Evolutionary conservation across 2,888 invertebrate species (phyloP).

Genomic region (Syritta pipiens): DNA sequence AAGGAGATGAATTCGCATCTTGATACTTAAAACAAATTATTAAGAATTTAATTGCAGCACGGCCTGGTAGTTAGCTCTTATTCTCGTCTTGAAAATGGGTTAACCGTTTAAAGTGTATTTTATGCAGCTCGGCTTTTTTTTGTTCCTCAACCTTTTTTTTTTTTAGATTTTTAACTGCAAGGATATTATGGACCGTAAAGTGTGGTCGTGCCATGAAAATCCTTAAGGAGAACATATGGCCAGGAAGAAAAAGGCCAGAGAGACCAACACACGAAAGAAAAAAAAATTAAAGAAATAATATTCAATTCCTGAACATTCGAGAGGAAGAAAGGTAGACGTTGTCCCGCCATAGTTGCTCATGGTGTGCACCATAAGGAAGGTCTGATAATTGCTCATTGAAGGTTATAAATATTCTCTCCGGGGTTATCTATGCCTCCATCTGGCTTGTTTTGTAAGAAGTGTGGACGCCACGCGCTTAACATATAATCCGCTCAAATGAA

Average conservation of each 20-base stretch:
- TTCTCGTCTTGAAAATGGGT: slow-evolving; percentile 41
- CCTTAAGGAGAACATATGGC: slow-evolving; percentile 65
- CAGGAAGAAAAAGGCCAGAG: slow-evolving; percentile 48
- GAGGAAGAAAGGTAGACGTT: slow-evolving; percentile 57
- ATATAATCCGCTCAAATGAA: slow-evolving; percentile 21
- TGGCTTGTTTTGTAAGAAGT: slow-evolving; percentile 64
- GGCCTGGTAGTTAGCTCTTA: slow-evolving; percentile 14
- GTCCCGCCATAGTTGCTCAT: slow-evolving; percentile 46
- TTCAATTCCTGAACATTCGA: slow-evolving; percentile 64
- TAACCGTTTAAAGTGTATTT: slow-evolving; percentile 64
- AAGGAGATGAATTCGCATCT: slow-evolving; percentile 30
- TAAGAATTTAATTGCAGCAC: slow-evolving; percentile 53
- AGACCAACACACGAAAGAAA: not conserved
- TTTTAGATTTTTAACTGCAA: no score
- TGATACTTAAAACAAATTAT: slow-evolving; percentile 51
- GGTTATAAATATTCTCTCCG: slow-evolving; percentile 64
- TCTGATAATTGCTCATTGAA: slow-evolving; percentile 68
- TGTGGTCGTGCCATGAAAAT: slow-evolving; percentile 63
- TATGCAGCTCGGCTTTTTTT: slow-evolving; percentile 28
- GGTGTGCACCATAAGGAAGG: slow-evolving; percentile 64
- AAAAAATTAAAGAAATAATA: slow-evolving; percentile 55
- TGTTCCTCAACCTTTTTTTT: not conserved
- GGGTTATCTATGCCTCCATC: slow-evolving; percentile 67
- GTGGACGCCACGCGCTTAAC: slow-evolving; percentile 68
- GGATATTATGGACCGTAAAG: slow-evolving; percentile 42